These are phyloP conservation scores for Tridacna crocea DNA, from an alignment of 2,888 invertebrate genomes.

Conservation along the genomic window DNA sequence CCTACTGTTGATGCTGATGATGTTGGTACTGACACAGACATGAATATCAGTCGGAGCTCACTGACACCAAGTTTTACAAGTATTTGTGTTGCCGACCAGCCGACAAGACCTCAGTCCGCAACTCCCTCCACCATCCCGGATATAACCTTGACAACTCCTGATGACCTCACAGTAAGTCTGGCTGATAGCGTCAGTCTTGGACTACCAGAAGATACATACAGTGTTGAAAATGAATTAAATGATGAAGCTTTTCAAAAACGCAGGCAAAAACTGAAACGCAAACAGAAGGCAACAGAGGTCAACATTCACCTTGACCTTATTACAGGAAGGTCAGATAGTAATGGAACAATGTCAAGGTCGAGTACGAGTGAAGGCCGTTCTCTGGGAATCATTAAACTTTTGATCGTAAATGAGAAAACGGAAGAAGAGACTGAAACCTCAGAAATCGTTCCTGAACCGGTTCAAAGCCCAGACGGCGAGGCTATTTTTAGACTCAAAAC, in stretches of 20 bases:
- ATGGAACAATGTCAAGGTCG: conserved; percentile 1
- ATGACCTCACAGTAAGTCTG: neutral
- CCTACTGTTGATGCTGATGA: neutral
- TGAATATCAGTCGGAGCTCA: neutral
- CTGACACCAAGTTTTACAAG: conserved; percentile 6
- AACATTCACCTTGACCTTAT: conserved; percentile 22
- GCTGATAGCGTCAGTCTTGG: conserved; percentile 16
- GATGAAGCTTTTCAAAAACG: neutral
- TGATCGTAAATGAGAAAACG: neutral
- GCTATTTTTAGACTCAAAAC: conserved; percentile 19
- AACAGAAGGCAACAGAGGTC: conserved; percentile 11
- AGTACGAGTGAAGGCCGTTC: conserved; percentile 1
- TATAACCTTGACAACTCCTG: neutral
- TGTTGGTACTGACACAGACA: neutral
- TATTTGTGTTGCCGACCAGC: neutral
- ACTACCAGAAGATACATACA: neutral
- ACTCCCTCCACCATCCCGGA: conserved; percentile 5
- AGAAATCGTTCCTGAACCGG: conserved; percentile 8
- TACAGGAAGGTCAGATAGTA: neutral
- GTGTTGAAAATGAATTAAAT: conserved; percentile 1
- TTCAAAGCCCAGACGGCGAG: conserved; percentile 8
- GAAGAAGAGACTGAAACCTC: conserved; percentile 2
- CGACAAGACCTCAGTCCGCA: neutral
- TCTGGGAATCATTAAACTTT: conserved; percentile 24
- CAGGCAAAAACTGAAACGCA: neutral